Conservation (phyloP, 2,113 vertebrate genomes). For the Heterotis niloticus region DNA sequence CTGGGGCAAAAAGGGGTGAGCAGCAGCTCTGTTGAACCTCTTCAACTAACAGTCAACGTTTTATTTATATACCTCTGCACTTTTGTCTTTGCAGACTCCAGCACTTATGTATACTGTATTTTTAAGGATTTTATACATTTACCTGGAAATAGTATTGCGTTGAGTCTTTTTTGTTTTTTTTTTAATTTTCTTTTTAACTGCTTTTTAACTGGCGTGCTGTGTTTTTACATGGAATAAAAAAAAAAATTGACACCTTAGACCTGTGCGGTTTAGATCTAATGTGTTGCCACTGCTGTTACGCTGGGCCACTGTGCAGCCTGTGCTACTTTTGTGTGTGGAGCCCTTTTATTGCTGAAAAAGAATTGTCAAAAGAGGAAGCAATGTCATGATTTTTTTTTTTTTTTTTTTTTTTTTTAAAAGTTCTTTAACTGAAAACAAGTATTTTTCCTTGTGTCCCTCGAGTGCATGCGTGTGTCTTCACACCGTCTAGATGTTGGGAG, state of each 20-base stretch:
- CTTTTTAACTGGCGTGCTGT: constrained; percentile 60
- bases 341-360: neutral
- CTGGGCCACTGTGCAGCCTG: constrained; percentile 7
- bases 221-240: constrained; percentile 52
- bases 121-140: constrained; percentile 80
- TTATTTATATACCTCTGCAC: constrained; percentile 78
- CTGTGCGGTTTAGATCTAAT: constrained; percentile 44
- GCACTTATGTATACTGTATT: constrained; percentile 76
- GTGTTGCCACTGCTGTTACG: constrained; percentile 31
- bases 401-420: too few species aligned
- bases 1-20: constrained; percentile 30
- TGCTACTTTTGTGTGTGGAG: neutral
- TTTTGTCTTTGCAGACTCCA: constrained; percentile 77
- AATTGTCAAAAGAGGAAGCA: neutral
- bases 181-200: constrained; percentile 39
- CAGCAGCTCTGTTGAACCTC: constrained; percentile 40
- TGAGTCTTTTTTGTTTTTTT: constrained; percentile 50
- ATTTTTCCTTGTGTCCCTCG: constrained; percentile 44
- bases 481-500: constrained; percentile 24
- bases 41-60: constrained; percentile 57
- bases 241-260: constrained; percentile 50
- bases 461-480: constrained; percentile 31
- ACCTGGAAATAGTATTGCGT: constrained; percentile 70
- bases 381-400: neutral
- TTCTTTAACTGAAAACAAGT: constrained; percentile 9